Base-by-base conservation (phyloP, 92 coral and sea anemone species). In the Actinernus sp. region DNA sequence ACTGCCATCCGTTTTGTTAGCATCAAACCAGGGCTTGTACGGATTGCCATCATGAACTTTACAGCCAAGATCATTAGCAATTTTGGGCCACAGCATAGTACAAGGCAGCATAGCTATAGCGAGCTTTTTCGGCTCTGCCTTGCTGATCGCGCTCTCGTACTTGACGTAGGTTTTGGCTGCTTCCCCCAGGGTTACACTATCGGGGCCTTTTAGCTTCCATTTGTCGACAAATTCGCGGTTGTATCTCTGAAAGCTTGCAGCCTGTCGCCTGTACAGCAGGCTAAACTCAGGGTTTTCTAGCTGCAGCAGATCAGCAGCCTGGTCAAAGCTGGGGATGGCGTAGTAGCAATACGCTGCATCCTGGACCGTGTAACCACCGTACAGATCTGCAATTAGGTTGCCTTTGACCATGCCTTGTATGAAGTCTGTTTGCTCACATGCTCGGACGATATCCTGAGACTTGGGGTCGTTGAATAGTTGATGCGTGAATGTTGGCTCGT, bases 351-450 rank as follows among this genome's bases (percentile, higher is more conserved):
- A 73, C 14, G 82, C 87, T 36, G 82, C 82, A 41, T 80, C 87
- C 55, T 80, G 87, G 14, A 80, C 83, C 87, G 73, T 80, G 61
- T 72, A 80, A 18, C 87, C 83, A 4, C 87, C 87, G 53, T 73
- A 80, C 28, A 30, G 48, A 25, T 80, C 74, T 0, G 87, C 84
- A 24, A 49, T 56, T 3, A 78, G 87, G 30, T 60, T 73, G 56
- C 72, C 79, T 20, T 16, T 2, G 17, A 52, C 73, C 73, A 80
- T 80, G 10, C 65, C 79, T 26, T 68, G 55, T 24, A 80, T 49
- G 61, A 80, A 80, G 41, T 12, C 46, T 8, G 82, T 33, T 21
- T 72, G 57, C 54, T 38, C 60, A 49, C 50, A 82, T 31, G 54
- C 74, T 8, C 62, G 32, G 24, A 82, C 73, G 54, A 80, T 73